Conservation (phyloP, 2,797 vertebrate species). For the Anguilla pacifica region DNA sequence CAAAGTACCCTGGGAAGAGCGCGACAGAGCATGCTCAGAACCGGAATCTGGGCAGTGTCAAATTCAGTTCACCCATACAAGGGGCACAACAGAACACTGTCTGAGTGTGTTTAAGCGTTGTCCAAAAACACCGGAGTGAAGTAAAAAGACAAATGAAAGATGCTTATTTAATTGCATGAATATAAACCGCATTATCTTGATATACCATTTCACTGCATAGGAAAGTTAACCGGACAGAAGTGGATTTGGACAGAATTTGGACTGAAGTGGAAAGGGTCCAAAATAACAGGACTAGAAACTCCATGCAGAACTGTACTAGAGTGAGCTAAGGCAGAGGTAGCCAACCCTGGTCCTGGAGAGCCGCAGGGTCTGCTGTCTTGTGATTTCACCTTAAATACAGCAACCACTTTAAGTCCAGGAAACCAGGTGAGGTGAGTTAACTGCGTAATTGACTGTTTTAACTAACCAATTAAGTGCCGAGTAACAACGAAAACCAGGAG, state of each 20-base stretch:
- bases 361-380: too few species aligned
- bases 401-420: too few species aligned
- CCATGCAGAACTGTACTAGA: too few species aligned
- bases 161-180: neutral
- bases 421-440: too few species aligned
- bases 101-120: neutral
- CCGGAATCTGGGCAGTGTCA: neutral
- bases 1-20: conserved; percentile 78
- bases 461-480: too few species aligned
- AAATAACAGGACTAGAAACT: neutral
- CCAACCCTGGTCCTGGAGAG: too few species aligned
- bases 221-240: neutral
- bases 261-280: neutral
- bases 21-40: conserved; percentile 4
- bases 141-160: neutral
- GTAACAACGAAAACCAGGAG: too few species aligned
- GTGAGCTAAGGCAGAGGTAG: too few species aligned
- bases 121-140: neutral
- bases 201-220: neutral
- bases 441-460: too few species aligned
- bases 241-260: neutral
- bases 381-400: too few species aligned
- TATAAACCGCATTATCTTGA: neutral
- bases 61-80: neutral
- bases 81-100: conserved; percentile 13